phyloP scores from a whole-genome alignment of 2,888 invertebrate species.

The Lapara coniferarum region DNA sequence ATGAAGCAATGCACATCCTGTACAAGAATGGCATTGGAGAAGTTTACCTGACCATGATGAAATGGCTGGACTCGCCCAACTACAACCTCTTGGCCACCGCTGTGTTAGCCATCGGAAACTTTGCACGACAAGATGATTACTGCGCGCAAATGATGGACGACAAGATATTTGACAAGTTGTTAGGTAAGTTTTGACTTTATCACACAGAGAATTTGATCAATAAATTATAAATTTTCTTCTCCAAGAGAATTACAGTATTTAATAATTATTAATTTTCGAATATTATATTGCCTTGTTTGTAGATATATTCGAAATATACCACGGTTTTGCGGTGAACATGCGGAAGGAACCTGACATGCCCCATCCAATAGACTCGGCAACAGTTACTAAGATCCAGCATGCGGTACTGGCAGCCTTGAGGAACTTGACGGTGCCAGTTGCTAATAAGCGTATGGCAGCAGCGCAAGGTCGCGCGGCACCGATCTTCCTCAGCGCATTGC shows the following conservation, averaged over 20 bases:
- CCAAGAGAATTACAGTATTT: too few species aligned
- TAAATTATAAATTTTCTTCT: background rate
- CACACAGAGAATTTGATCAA: background rate
- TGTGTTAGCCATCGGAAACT: conserved; percentile 94
- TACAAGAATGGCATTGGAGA: conserved; percentile 89
- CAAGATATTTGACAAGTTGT: conserved; percentile 88
- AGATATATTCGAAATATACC: conserved; percentile 71
- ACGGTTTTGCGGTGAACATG: conserved; percentile 48
- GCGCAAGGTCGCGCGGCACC: conserved; percentile 83
- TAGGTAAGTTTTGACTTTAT: conserved; percentile 71
- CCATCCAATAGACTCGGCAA: conserved; percentile 47
- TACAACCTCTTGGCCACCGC: conserved; percentile 92
- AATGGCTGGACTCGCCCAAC: conserved; percentile 90
- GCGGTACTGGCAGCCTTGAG: conserved; percentile 90
- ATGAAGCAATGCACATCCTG: conserved; percentile 93
- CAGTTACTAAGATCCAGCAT: conserved; percentile 84
- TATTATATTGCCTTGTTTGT: conserved; percentile 28
- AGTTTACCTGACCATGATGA: conserved; percentile 87
- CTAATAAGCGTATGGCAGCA: conserved; percentile 89
- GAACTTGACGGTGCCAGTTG: conserved; percentile 88
- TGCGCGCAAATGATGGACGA: conserved; percentile 92
- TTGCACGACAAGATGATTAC: conserved; percentile 93
- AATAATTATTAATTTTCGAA: too few species aligned
- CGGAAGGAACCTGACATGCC: conserved; percentile 43
- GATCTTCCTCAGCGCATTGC: conserved; percentile 87